Conservation (phyloP, 1,140 invertebrate species). For the Trissolcus basalis region DNA sequence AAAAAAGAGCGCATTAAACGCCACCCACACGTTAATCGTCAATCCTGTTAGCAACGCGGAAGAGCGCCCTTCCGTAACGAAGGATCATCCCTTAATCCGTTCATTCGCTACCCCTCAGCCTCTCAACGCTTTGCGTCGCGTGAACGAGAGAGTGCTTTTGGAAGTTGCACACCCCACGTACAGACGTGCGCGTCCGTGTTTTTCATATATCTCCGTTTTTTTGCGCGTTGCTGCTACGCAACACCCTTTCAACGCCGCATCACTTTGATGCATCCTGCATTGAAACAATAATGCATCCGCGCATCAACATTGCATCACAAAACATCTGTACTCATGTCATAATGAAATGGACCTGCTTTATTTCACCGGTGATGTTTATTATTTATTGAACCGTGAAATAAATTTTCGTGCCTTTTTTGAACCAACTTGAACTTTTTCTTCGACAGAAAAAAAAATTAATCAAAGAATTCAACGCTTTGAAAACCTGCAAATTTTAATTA, state of each 20-base stretch:
- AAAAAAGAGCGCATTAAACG: constrained; percentile 66
- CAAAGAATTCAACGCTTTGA: too few relatives aligned
- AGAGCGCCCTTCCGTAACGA: constrained; percentile 67
- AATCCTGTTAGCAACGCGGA: constrained; percentile 72
- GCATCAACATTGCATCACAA: constrained; percentile 52
- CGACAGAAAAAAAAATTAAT: too few relatives aligned
- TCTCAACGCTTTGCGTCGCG: constrained; percentile 61
- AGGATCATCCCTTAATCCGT: constrained; percentile 76
- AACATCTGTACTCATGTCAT: not conserved
- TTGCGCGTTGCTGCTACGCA: constrained; percentile 57
- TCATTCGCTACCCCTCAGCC: constrained; percentile 74
- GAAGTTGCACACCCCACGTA: constrained; percentile 59
- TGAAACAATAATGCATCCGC: constrained; percentile 49
- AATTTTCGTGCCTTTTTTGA: too few relatives aligned
- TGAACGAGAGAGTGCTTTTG: constrained; percentile 61
- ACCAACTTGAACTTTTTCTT: too few relatives aligned
- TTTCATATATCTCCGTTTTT: constrained; percentile 56
- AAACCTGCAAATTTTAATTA: too few relatives aligned
- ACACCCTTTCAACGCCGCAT: constrained; percentile 55
- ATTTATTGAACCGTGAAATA: not conserved
- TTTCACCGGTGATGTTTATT: not conserved
- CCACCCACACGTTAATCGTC: constrained; percentile 73
- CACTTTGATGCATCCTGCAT: constrained; percentile 49
- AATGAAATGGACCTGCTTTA: not conserved
- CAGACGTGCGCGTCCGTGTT: constrained; percentile 50